Percentiles rank a stretch among this genome's conserved stretches.
Conservation (phyloP, 2,113 vertebrate genomes). For the Cariama cristata region DNA sequence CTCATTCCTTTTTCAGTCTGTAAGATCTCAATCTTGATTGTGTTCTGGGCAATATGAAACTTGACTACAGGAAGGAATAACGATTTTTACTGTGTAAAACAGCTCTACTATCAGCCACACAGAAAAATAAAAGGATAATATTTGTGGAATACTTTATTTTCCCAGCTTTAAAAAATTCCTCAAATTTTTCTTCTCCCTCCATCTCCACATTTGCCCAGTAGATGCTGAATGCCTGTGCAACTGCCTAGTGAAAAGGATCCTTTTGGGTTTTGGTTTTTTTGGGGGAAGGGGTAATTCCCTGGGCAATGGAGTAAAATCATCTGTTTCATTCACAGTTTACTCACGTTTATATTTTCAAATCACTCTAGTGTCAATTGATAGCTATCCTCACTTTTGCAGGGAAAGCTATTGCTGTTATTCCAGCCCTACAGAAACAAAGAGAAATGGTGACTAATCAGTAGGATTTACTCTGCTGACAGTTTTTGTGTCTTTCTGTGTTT, state of each 20-base stretch:
- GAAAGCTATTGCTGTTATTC: background rate
- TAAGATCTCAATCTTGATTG: background rate
- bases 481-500: background rate
- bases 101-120: background rate
- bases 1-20: background rate
- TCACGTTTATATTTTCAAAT: background rate
- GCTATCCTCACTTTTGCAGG: background rate
- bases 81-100: background rate
- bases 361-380: background rate
- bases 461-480: background rate
- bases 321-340: background rate
- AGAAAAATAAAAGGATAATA: background rate
- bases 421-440: background rate
- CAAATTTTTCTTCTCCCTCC: background rate
- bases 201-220: background rate
- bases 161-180: background rate
- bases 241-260: background rate
- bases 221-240: background rate
- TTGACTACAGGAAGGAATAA: background rate
- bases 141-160: background rate
- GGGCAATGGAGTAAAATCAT: background rate
- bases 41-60: background rate
- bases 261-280: background rate
- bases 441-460: background rate
- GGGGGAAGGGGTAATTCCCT: background rate